A percentile compares a stretch with the other conserved stretches of the same genome.
phyloP scores from a whole-genome alignment of 37 sponge, comb jelly and placozoan genomes.

The Oopsacas minuta region DNA sequence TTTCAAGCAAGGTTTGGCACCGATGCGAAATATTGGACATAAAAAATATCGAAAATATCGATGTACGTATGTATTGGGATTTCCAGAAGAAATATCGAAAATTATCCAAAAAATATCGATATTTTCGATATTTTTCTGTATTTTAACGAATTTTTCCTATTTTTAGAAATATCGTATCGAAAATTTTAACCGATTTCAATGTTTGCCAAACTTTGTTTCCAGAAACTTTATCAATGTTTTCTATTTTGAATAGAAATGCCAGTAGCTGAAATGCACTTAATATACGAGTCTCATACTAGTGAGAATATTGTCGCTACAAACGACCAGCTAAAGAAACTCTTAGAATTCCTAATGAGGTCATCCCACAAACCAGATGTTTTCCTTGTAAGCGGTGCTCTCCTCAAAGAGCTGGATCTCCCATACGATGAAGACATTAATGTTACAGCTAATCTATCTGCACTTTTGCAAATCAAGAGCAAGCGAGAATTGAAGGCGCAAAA shows the following conservation, averaged over 20 bases:
- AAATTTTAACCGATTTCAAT: too few species aligned
- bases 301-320: background rate
- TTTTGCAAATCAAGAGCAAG: background rate
- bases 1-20: too few species aligned
- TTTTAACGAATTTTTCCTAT: too few species aligned
- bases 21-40: too few species aligned
- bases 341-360: background rate
- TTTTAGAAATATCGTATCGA: too few species aligned
- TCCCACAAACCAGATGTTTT: background rate
- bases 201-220: background rate
- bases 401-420: conserved; percentile 12
- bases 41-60: too few species aligned
- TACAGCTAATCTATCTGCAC: background rate
- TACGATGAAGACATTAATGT: background rate
- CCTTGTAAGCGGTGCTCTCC: conserved; percentile 2
- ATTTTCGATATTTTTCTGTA: too few species aligned
- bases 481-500: background rate
- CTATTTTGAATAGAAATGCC: background rate
- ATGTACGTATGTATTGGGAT: too few species aligned
- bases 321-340: background rate
- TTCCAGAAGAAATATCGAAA: too few species aligned
- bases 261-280: background rate
- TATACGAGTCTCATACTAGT: background rate
- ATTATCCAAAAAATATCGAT: too few species aligned
- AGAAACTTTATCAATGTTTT: background rate